phyloP scores from a whole-genome alignment of 2,888 invertebrate species.

The Tipula unca region DNA sequence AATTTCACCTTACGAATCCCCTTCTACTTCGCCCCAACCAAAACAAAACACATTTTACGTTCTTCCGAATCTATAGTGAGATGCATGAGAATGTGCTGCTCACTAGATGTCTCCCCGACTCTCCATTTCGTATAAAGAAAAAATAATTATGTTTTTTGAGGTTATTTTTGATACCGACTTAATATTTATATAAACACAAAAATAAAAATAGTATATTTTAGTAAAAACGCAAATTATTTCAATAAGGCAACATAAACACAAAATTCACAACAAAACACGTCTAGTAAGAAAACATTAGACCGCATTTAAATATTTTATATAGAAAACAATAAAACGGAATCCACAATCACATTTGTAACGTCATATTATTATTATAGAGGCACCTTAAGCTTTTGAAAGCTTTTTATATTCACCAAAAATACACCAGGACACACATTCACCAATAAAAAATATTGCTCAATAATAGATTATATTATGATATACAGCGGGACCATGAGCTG shows the following conservation, averaged over 20 bases:
- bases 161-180: conserved; percentile 2
- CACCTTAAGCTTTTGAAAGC: not conserved
- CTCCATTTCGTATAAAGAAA: not conserved
- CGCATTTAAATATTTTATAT: not conserved
- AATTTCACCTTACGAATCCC: not conserved
- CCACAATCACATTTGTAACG: not conserved
- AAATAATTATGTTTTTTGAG: not conserved
- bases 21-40: not conserved
- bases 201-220: not conserved
- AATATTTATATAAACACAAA: not conserved
- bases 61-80: not conserved
- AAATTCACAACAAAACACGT: not conserved
- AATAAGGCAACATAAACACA: not conserved
- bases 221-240: not conserved
- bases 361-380: not conserved
- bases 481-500: not conserved
- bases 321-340: not conserved
- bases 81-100: not conserved
- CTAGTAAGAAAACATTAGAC: not conserved
- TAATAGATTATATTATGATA: not conserved
- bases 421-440: not conserved
- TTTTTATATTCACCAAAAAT: not conserved
- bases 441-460: not conserved
- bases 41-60: not conserved
- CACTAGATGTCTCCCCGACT: not conserved